These are phyloP conservation scores for Sus cebifrons DNA, from an alignment of 2,797 vertebrate species.

Conservation along the genomic window DNA sequence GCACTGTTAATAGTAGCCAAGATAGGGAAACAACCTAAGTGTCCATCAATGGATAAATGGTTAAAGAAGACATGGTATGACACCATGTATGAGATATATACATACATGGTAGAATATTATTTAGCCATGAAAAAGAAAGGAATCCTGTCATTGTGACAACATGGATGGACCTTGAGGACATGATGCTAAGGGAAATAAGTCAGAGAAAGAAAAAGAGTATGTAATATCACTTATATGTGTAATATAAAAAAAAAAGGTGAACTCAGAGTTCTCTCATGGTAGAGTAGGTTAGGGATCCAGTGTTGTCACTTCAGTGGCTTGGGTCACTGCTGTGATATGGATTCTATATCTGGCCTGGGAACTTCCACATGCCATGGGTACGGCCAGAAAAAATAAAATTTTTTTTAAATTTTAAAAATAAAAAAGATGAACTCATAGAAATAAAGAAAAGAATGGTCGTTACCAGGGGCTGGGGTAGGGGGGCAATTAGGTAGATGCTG, in stretches of 20 bases:
- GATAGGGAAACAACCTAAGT: not conserved
- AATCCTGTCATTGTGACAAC: not conserved
- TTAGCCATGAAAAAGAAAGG: not conserved
- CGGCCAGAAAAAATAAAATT: no score
- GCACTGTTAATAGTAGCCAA: not conserved
- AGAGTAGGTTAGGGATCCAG: no score
- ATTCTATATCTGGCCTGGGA: no score
- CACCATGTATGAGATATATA: not conserved
- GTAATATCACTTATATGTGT: not conserved
- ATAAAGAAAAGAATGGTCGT: not conserved
- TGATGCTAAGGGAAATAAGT: slow-evolving; percentile 20
- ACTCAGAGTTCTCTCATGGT: no score
- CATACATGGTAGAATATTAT: not conserved
- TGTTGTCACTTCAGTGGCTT: no score
- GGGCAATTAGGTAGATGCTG: not conserved
- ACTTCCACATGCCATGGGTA: no score
- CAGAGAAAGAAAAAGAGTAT: not conserved
- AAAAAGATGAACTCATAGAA: not conserved
- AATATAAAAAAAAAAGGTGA: not conserved
- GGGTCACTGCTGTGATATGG: no score
- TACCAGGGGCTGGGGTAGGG: not conserved
- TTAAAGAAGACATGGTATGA: not conserved
- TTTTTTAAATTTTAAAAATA: not conserved
- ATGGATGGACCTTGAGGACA: not conserved
- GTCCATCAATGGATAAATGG: not conserved